Conservation (phyloP, 2,888 invertebrate species). For the Scaptodrosophila latifasciaeformis region DNA sequence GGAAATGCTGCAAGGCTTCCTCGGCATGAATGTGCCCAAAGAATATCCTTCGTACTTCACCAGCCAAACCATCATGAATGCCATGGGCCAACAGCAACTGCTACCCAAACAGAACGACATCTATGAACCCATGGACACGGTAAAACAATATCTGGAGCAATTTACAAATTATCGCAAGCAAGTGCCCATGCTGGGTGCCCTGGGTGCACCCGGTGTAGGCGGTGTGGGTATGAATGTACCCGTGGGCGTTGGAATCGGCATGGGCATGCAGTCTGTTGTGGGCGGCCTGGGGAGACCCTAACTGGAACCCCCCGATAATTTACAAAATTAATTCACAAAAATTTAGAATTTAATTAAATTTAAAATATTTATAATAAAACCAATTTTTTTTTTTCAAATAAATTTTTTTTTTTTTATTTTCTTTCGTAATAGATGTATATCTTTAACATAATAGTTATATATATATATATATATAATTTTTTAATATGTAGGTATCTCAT, state of each 20-base stretch:
- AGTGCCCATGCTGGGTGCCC: slow-evolving; percentile 43
- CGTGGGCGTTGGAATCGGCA: too few relatives aligned
- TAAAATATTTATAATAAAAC: too few relatives aligned
- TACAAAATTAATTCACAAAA: background rate
- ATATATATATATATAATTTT: background rate
- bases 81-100: slow-evolving; percentile 69
- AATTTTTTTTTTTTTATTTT: background rate
- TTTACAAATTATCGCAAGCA: slow-evolving; percentile 91
- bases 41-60: slow-evolving; percentile 81
- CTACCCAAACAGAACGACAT: slow-evolving; percentile 72
- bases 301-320: too few relatives aligned
- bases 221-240: too few relatives aligned
- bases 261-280: too few relatives aligned
- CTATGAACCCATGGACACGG: slow-evolving; percentile 93
- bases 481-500: slow-evolving; percentile 4
- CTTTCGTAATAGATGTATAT: background rate
- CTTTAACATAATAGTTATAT: background rate
- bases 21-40: slow-evolving; percentile 85
- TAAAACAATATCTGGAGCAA: slow-evolving; percentile 95
- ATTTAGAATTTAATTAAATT: background rate
- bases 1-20: slow-evolving; percentile 92
- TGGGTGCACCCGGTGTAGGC: slow-evolving; percentile 23
- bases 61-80: slow-evolving; percentile 67
- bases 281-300: too few relatives aligned
- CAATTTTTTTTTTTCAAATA: background rate